Percentiles rank a stretch among this genome's conserved stretches.
These are phyloP conservation scores for Lipophrys pholis DNA, from an alignment of 2,113 vertebrate genomes.

Conservation along the genomic window DNA sequence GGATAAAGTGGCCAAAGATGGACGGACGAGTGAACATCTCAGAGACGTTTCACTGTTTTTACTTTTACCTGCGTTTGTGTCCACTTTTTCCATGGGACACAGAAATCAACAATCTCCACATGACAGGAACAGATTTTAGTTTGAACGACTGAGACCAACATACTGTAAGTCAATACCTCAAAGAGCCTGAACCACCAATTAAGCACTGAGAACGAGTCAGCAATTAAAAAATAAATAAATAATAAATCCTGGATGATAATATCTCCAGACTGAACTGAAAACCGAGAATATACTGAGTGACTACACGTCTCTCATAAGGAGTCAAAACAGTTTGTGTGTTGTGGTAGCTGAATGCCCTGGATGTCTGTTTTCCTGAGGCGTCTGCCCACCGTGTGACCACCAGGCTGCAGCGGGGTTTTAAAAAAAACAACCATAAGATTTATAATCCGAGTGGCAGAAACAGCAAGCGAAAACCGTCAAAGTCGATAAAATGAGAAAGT, in stretches of 20 bases:
- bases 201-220: not conserved
- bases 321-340: not conserved
- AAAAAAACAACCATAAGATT: no score
- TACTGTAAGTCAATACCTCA: no score
- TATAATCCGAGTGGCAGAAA: slow-evolving; percentile 1
- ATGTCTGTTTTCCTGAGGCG: not conserved
- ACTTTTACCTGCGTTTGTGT: no score
- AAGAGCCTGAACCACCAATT: no score
- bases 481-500: slow-evolving; percentile 41
- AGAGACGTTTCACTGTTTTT: no score
- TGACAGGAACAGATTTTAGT: no score
- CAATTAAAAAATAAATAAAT: not conserved
- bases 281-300: not conserved
- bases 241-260: not conserved
- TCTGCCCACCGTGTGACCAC: not conserved
- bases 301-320: not conserved
- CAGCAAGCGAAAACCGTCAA: not conserved
- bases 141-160: no score
- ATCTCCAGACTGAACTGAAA: not conserved
- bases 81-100: no score
- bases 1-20: no score
- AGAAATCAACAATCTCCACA: no score
- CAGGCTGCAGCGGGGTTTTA: not conserved
- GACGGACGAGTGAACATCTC: no score
- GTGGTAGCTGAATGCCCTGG: not conserved